Percentiles rank a stretch among this genome's conserved stretches.
phyloP scores from a whole-genome alignment of 2,888 invertebrate genomes.

The Carpatolechia fugitivella region DNA sequence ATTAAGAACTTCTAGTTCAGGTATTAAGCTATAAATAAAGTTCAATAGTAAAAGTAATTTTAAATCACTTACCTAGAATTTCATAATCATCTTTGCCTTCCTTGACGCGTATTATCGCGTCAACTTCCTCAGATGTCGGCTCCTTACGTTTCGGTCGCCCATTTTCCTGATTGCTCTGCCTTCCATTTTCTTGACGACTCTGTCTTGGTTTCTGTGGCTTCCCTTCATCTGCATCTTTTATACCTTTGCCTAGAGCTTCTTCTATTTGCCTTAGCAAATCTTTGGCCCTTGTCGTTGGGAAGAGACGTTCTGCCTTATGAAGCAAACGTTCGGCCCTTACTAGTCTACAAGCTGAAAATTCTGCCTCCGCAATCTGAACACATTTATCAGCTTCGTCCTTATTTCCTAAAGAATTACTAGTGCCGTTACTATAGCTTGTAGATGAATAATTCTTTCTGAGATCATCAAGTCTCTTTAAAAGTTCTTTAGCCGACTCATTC shows the following conservation, averaged over 20 bases:
- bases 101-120: background rate
- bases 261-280: background rate
- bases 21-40: background rate
- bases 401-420: background rate
- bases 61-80: background rate
- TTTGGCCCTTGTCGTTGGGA: background rate
- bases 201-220: background rate
- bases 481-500: constrained; percentile 84
- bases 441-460: background rate
- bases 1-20: no score
- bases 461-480: constrained; percentile 32
- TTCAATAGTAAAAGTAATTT: background rate
- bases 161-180: background rate
- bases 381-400: background rate
- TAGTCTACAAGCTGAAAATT: background rate
- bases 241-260: background rate
- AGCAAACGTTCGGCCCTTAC: background rate
- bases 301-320: background rate
- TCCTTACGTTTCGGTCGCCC: background rate
- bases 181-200: background rate
- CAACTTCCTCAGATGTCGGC: background rate
- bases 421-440: background rate
- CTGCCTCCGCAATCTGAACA: background rate
- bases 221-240: background rate
- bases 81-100: background rate